Conservation (phyloP, 2,888 invertebrate genomes). For the Eupithecia subfuscata region DNA sequence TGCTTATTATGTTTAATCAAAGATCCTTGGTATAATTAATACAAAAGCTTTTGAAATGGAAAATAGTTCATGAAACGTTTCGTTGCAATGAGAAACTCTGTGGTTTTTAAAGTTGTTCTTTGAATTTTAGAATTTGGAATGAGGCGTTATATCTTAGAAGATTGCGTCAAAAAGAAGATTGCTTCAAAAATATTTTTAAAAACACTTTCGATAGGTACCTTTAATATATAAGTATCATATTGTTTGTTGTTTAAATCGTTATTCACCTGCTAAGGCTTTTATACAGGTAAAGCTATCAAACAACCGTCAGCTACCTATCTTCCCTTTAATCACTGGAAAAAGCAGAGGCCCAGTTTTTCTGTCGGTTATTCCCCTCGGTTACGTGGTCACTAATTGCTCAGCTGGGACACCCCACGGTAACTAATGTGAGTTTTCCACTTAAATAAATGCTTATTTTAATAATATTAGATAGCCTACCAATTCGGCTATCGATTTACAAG, state of each 20-base stretch:
- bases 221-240: no score
- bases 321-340: constrained; percentile 51
- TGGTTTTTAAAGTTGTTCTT: neutral
- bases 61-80: neutral
- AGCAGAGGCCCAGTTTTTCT: constrained; percentile 48
- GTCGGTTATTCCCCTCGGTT: constrained; percentile 75
- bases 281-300: constrained; percentile 11
- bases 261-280: neutral
- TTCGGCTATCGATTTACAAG: constrained; percentile 7
- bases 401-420: constrained; percentile 73
- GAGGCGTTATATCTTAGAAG: neutral
- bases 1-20: no score
- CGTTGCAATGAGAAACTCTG: neutral
- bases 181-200: no score
- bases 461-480: constrained; percentile 37
- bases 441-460: constrained; percentile 62
- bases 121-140: neutral
- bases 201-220: neutral
- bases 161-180: no score
- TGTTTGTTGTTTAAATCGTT: neutral
- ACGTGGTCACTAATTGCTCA: constrained; percentile 82
- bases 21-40: neutral
- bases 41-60: neutral
- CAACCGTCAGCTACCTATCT: constrained; percentile 28
- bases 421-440: constrained; percentile 73